These are phyloP conservation scores for Syrrhaptes paradoxus DNA, from an alignment of 2,113 vertebrate genomes.

Conservation along the genomic window DNA sequence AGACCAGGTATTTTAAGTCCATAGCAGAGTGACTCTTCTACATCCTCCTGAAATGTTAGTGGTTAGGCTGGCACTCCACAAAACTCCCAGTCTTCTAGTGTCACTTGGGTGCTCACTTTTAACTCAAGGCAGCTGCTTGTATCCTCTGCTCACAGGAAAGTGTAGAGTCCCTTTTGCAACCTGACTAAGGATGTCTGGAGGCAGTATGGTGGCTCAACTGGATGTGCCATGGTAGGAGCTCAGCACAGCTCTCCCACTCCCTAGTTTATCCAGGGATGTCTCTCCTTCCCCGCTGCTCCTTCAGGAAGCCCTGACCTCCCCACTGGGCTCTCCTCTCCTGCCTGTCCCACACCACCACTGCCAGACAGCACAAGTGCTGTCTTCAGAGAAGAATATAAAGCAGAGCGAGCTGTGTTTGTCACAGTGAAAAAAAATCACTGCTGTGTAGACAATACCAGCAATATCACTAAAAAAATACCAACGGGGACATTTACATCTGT, in stretches of 20 bases:
- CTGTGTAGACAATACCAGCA: not conserved
- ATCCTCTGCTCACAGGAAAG: not conserved
- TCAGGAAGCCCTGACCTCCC: not conserved
- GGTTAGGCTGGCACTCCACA: not conserved
- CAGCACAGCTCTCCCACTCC: not conserved
- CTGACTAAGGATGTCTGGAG: not conserved
- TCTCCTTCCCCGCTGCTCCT: not conserved
- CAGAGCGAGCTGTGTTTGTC: not conserved
- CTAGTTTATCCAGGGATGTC: not conserved
- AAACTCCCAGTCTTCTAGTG: not conserved
- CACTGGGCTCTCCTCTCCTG: not conserved
- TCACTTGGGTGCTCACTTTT: not conserved
- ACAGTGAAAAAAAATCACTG: not conserved
- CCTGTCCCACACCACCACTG: not conserved
- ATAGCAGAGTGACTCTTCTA: not conserved
- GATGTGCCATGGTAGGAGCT: not conserved
- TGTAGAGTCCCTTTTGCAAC: fast-evolving
- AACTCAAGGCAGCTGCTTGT: not conserved
- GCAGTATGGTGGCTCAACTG: not conserved
- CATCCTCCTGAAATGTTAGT: not conserved
- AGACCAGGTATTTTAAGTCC: not conserved
- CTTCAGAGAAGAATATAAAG: not conserved
- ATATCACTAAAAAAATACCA: not conserved
- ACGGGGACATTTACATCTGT: not conserved
- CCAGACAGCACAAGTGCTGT: not conserved